Conservation (phyloP, 2,113 vertebrate genomes). For the Aegithalos caudatus region DNA sequence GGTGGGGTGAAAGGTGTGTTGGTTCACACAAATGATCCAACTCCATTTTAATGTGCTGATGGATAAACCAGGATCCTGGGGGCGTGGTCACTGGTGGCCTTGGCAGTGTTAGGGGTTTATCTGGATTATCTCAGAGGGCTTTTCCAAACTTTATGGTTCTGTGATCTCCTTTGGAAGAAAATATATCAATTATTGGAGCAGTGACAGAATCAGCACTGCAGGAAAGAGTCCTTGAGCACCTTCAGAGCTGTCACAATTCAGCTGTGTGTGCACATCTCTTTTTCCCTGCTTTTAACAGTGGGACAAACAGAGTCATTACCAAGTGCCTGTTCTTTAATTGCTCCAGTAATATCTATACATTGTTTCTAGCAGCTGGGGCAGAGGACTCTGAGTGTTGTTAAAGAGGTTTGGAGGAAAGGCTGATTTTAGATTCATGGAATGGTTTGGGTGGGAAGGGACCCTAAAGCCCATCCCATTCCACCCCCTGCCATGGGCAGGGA, state of each 20-base stretch:
- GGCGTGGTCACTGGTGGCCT: neutral
- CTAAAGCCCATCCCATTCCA: neutral
- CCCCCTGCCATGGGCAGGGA: neutral
- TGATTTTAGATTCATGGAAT: neutral
- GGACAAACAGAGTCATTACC: neutral
- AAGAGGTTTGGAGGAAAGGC: neutral
- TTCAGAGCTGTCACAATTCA: neutral
- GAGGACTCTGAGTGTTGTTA: neutral
- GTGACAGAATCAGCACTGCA: neutral
- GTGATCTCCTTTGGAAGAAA: neutral
- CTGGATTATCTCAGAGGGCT: neutral
- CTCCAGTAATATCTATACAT: neutral
- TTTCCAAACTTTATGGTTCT: neutral
- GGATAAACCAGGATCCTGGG: neutral
- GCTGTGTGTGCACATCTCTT: neutral
- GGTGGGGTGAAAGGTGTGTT: neutral
- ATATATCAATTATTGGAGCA: neutral
- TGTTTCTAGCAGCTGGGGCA: neutral
- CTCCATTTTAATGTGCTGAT: neutral
- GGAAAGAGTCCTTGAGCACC: neutral
- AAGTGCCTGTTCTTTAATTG: neutral
- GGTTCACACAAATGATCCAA: neutral
- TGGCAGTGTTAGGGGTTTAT: neutral
- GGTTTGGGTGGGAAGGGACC: neutral
- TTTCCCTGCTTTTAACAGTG: rapidly evolving